Evolutionary conservation across 2,113 vertebrate species (phyloP).

Genomic region (Oncorhynchus keta): DNA sequence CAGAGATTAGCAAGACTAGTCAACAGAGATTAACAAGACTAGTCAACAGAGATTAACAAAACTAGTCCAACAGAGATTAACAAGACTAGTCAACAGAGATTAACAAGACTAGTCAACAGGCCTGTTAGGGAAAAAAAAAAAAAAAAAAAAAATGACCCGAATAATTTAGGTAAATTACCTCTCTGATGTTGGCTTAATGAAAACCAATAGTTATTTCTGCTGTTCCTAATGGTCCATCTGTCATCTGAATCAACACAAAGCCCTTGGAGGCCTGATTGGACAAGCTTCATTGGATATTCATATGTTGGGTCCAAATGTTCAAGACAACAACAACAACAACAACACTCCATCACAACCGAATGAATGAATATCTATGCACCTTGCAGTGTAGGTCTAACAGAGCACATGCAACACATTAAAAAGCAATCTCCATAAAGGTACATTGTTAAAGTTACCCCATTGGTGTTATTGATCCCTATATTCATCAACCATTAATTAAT

Average conservation of each 20-base stretch:
- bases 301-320: constrained; percentile 66
- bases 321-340: constrained; percentile 47
- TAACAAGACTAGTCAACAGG: constrained; percentile 22
- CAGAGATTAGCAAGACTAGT: too few relatives aligned
- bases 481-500: constrained; percentile 65
- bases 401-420: constrained; percentile 40
- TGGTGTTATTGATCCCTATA: constrained; percentile 57
- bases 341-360: constrained; percentile 24
- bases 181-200: constrained; percentile 68
- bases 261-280: constrained; percentile 66
- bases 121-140: constrained; percentile 29
- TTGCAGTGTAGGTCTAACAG: constrained; percentile 30
- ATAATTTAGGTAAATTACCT: constrained; percentile 71
- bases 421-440: constrained; percentile 73
- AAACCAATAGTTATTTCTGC: constrained; percentile 64
- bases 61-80: too few relatives aligned
- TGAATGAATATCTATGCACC: constrained; percentile 67
- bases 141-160: constrained; percentile 32
- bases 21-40: too few relatives aligned
- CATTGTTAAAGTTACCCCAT: constrained; percentile 61
- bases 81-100: not conserved
- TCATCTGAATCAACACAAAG: constrained; percentile 71
- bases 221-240: constrained; percentile 64
- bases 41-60: too few relatives aligned
- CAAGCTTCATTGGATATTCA: constrained; percentile 60